Evolutionary conservation across 2,113 vertebrate species (phyloP).

Genomic region (Podiceps cristatus): DNA sequence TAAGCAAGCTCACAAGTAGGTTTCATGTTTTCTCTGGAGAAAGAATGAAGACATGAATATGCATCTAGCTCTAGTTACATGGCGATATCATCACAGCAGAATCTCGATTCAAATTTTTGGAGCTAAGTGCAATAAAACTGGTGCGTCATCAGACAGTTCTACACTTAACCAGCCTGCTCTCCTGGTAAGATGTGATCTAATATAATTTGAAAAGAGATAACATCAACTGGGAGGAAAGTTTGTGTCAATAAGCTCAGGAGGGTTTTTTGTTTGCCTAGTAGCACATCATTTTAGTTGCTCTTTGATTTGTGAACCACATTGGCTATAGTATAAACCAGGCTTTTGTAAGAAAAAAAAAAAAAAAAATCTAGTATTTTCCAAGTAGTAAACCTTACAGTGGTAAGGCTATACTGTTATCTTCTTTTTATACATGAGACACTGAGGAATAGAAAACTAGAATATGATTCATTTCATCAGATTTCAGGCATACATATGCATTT

Average conservation of each 20-base stretch:
- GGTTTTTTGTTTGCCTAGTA: neutral
- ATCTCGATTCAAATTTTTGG: neutral
- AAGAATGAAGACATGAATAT: neutral
- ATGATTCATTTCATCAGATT: neutral
- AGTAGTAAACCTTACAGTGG: neutral
- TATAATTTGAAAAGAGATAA: conserved; percentile 11
- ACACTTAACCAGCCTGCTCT: neutral
- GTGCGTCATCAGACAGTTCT: neutral
- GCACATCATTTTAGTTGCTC: neutral
- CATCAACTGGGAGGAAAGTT: neutral
- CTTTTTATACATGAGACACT: neutral
- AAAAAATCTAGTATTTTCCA: neutral
- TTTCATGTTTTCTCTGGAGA: neutral
- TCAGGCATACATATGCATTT: neutral
- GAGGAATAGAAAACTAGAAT: neutral
- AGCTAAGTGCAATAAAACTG: neutral
- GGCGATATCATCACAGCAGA: neutral
- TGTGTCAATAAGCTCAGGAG: neutral
- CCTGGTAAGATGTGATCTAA: neutral
- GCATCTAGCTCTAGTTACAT: accelerated
- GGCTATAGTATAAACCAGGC: neutral
- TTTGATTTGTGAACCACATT: neutral
- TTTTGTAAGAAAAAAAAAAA: neutral
- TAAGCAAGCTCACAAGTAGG: neutral
- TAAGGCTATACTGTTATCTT: neutral